Evolutionary conservation across 2,888 invertebrate genomes (phyloP).

Genomic region (Euplagia quadripunctaria): DNA sequence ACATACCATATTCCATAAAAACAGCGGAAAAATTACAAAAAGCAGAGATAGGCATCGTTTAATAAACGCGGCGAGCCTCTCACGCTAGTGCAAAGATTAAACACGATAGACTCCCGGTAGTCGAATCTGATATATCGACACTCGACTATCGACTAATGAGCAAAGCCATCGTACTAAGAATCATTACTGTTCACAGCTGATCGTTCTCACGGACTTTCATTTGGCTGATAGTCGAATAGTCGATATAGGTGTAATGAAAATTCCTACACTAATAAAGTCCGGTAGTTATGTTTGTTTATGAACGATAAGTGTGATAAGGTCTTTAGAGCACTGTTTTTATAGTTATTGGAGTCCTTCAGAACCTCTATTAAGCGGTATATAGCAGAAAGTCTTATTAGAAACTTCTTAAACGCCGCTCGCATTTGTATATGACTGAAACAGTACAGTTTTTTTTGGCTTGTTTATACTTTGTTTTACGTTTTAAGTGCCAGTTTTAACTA

Average conservation of each 20-base stretch:
- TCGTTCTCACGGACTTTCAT: constrained; percentile 77
- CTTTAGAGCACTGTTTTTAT: constrained; percentile 13
- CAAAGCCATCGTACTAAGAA: constrained; percentile 76
- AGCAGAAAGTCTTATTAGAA: not conserved
- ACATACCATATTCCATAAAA: constrained; percentile 1
- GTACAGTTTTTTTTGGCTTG: too few species aligned
- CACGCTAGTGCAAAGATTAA: constrained; percentile 59
- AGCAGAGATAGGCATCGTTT: constrained; percentile 36
- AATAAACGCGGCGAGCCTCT: constrained; percentile 40
- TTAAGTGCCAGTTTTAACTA: not conserved
- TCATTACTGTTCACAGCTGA: constrained; percentile 72
- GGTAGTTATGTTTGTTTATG: constrained; percentile 35
- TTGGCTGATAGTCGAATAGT: constrained; percentile 68
- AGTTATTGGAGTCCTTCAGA: constrained; percentile 7
- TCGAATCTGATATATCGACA: constrained; percentile 72
- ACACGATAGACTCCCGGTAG: constrained; percentile 64
- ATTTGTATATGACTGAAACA: not conserved
- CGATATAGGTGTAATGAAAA: constrained; percentile 77
- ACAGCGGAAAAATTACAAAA: constrained; percentile 8
- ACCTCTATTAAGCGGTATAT: not conserved
- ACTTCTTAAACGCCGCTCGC: not conserved
- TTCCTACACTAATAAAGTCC: constrained; percentile 72
- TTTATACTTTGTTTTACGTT: not conserved
- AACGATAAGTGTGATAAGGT: constrained; percentile 42
- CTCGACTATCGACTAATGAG: constrained; percentile 78